Conservation (phyloP, 2,113 vertebrate species). For the Nothoprocta perdicaria region DNA sequence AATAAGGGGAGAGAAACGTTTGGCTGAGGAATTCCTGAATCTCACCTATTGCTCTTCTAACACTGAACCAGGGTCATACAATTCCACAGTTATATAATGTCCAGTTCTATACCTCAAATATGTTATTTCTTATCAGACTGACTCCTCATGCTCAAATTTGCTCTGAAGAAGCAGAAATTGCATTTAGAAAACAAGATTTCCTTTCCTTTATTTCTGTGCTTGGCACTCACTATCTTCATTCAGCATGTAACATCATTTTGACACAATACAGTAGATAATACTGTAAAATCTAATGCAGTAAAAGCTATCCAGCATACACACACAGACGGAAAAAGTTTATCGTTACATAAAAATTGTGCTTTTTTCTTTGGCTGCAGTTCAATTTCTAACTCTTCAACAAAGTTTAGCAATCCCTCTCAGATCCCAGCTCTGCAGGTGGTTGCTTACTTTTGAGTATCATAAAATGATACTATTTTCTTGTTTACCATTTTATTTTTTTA, state of each 20-base stretch:
- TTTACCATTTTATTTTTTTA: not conserved
- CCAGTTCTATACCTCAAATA: slow-evolving; percentile 17
- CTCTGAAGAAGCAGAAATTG: slow-evolving; percentile 37
- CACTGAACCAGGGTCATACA: not conserved
- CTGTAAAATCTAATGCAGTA: not conserved
- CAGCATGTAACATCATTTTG: not conserved
- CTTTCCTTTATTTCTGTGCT: not conserved
- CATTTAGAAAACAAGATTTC: slow-evolving; percentile 43
- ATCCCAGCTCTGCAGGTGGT: not conserved
- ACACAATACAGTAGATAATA: slow-evolving; percentile 6
- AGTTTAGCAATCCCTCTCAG: not conserved
- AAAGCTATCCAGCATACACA: not conserved
- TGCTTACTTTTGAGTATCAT: not conserved
- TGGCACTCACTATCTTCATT: not conserved
- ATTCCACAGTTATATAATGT: not conserved
- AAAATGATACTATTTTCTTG: not conserved
- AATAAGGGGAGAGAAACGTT: not conserved
- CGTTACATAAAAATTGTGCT: not conserved
- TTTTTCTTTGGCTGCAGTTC: not conserved
- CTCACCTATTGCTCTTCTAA: not conserved
- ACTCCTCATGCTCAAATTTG: slow-evolving; percentile 13
- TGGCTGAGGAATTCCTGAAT: not conserved
- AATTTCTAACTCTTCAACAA: not conserved
- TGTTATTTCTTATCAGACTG: slow-evolving; percentile 2
- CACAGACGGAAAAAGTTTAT: not conserved